Percentiles rank a stretch among this genome's conserved stretches.
These are phyloP conservation scores for Xylocampa areola DNA, from an alignment of 2,888 invertebrate species.

Conservation along the genomic window DNA sequence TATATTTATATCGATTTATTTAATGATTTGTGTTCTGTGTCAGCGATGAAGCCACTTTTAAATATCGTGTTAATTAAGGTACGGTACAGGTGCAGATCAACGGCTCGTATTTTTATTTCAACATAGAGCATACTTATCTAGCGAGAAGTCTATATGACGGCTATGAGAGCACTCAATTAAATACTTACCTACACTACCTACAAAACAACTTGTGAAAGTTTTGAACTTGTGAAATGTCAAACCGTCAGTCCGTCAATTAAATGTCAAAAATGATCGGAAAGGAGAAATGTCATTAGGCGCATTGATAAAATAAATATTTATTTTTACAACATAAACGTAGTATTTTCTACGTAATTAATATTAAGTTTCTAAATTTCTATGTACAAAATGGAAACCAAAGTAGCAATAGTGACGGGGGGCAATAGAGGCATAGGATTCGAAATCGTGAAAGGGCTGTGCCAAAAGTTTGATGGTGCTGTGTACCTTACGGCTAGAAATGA, in stretches of 20 bases:
- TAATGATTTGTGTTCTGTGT: too few species aligned
- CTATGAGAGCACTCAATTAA: too few species aligned
- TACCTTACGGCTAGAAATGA: conserved; percentile 93
- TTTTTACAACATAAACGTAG: conserved; percentile 72
- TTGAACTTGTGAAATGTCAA: background rate
- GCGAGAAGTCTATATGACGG: too few species aligned
- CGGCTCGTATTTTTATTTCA: too few species aligned
- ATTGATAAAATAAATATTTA: conserved; percentile 70
- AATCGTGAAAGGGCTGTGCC: conserved; percentile 90
- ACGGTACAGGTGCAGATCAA: too few species aligned
- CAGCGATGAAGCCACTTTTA: too few species aligned
- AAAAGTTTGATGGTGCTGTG: conserved; percentile 92
- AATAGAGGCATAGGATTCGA: conserved; percentile 87
- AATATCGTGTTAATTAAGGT: too few species aligned
- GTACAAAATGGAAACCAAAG: conserved; percentile 88
- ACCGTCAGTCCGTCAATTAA: background rate
- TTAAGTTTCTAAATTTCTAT: conserved; percentile 72
- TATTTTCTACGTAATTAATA: conserved; percentile 72
- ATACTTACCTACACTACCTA: too few species aligned
- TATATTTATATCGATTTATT: too few species aligned
- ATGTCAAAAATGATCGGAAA: conserved; percentile 65
- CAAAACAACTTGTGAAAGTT: too few species aligned
- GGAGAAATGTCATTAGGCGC: conserved; percentile 63
- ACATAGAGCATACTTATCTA: too few species aligned
- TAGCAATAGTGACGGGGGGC: conserved; percentile 85